Conservation (phyloP, 2,113 vertebrate species). For the Vombatus ursinus region DNA sequence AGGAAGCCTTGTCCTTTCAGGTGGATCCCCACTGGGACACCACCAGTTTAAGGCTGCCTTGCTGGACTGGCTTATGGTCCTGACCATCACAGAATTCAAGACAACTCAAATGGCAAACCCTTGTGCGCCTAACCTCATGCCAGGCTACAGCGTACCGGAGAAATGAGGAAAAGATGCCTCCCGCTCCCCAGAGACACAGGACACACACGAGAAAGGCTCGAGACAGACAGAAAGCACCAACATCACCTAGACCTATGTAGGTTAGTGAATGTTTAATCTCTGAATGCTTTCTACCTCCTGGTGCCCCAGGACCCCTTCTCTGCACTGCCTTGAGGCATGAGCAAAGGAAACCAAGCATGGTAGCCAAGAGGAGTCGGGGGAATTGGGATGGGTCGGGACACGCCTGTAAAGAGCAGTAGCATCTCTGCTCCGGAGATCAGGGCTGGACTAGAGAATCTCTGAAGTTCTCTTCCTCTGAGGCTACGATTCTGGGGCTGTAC, state of each 20-base stretch:
- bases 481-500: too few relatives aligned
- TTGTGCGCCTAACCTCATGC: not conserved
- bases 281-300: not conserved
- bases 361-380: too few relatives aligned
- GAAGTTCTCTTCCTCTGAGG: too few relatives aligned
- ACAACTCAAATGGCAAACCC: not conserved
- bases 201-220: not conserved
- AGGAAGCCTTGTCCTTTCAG: too few relatives aligned
- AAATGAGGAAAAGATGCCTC: not conserved
- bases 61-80: too few relatives aligned
- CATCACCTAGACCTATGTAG: not conserved
- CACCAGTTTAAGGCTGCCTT: not conserved
- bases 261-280: not conserved
- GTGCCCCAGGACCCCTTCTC: not conserved
- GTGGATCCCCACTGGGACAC: not conserved
- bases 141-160: not conserved
- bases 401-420: too few relatives aligned
- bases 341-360: not conserved
- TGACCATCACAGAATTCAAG: not conserved
- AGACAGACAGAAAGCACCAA: not conserved
- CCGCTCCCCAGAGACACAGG: too few relatives aligned
- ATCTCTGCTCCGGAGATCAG: too few relatives aligned
- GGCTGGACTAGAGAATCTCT: too few relatives aligned
- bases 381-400: too few relatives aligned
- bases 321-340: too few relatives aligned